A percentile compares a stretch with the other conserved stretches of the same genome.
phyloP scores from a whole-genome alignment of 2,797 vertebrate genomes.

The Cetoscarus ocellatus region DNA sequence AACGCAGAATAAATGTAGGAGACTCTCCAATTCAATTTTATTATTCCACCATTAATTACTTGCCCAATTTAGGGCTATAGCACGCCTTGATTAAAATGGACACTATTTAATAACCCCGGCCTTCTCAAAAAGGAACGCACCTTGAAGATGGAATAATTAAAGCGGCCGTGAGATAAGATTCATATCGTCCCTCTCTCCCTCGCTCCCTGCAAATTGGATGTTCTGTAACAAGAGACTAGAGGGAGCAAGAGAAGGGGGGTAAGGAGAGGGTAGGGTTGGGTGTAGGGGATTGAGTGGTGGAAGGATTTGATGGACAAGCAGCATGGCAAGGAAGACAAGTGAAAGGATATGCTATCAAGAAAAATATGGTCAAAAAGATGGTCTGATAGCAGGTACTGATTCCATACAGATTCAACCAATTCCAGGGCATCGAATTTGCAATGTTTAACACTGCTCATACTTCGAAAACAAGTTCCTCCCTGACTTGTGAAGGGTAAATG shows the following conservation, averaged over 20 bases:
- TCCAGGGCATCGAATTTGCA: not conserved
- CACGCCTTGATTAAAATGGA: conserved; percentile 83
- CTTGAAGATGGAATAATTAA: conserved; percentile 87
- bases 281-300: conserved; percentile 6
- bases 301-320: conserved; percentile 57
- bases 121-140: conserved; percentile 71
- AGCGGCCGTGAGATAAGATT: conserved; percentile 82
- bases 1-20: conserved; percentile 46
- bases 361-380: not conserved
- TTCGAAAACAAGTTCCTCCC: conserved; percentile 5
- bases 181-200: conserved; percentile 69
- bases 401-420: conserved; percentile 8
- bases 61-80: conserved; percentile 77
- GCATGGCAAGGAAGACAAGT: conserved; percentile 22
- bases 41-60: conserved; percentile 83
- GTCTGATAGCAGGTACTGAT: conserved; percentile 11
- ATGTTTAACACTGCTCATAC: conserved; percentile 17
- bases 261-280: not conserved
- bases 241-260: conserved; percentile 11
- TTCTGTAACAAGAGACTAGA: conserved; percentile 45
- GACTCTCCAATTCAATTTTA: conserved; percentile 74
- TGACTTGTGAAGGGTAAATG: conserved; percentile 68
- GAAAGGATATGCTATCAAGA: conserved; percentile 4
- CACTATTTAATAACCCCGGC: conserved; percentile 81
- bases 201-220: conserved; percentile 70